Percentiles rank a stretch among this genome's conserved stretches.
Conservation (phyloP, 92 coral and sea anemone species). For the Epizoanthus rinbou region DNA sequence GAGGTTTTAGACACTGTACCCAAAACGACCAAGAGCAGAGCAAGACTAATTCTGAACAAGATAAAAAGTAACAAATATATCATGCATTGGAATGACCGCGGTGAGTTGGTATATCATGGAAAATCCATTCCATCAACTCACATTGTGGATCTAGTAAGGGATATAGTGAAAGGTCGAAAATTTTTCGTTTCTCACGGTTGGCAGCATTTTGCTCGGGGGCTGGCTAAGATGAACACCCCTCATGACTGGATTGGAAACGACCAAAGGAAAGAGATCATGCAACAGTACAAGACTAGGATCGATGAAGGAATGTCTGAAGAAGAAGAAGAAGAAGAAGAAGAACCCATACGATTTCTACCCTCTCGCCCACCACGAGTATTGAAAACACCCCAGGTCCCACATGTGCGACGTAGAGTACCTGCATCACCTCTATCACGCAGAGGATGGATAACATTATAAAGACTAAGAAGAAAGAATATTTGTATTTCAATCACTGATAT, state of each 20-base stretch:
- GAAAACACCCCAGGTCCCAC: background rate
- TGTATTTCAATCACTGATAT: background rate
- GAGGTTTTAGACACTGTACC: conserved; percentile 36
- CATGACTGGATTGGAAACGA: conserved; percentile 43
- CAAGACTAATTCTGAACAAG: conserved; percentile 29
- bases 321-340: background rate
- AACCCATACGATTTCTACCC: background rate
- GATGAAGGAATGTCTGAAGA: background rate
- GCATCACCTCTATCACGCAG: background rate
- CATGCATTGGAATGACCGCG: conserved; percentile 45
- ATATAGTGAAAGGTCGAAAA: conserved; percentile 39
- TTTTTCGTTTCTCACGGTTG: conserved; percentile 40
- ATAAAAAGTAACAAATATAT: conserved; percentile 37
- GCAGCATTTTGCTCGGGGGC: conserved; percentile 45
- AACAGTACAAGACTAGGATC: conserved; percentile 25
- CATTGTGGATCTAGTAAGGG: conserved; percentile 51
- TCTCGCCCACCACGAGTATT: background rate
- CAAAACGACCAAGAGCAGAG: conserved; percentile 10
- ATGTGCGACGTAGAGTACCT: background rate
- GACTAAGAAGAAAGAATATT: background rate
- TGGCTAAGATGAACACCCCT: conserved; percentile 39
- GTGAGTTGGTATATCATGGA: conserved; percentile 47
- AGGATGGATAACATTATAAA: background rate
- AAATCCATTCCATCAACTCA: conserved; percentile 50
- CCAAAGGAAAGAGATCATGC: conserved; percentile 24